These are phyloP conservation scores for Anagyrus pseudococci DNA, from an alignment of 2,888 invertebrate genomes.

Conservation along the genomic window DNA sequence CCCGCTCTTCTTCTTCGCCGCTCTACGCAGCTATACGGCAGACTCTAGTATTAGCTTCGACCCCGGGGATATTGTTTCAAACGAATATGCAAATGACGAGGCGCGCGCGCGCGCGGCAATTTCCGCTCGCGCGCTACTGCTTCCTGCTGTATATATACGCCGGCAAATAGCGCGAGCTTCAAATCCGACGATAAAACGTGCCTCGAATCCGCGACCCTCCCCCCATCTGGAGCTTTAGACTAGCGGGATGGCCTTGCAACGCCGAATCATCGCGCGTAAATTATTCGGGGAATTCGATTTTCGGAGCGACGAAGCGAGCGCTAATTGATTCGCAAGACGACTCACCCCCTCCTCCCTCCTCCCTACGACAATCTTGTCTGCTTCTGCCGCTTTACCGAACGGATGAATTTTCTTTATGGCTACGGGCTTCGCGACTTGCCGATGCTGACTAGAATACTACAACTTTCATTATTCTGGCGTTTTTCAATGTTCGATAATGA, in stretches of 20 bases:
- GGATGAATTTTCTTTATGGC: too few relatives aligned
- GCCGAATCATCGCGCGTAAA: conserved; percentile 26
- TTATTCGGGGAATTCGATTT: conserved; percentile 26
- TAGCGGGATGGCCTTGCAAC: neutral
- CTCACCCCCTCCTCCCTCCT: too few relatives aligned
- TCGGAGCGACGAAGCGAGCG: neutral
- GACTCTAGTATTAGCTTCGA: conserved; percentile 35
- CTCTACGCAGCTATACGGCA: conserved; percentile 22
- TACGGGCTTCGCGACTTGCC: too few relatives aligned
- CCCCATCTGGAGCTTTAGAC: neutral
- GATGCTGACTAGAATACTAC: too few relatives aligned
- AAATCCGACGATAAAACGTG: conserved; percentile 55
- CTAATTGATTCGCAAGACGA: conserved; percentile 37
- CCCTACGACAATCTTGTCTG: too few relatives aligned
- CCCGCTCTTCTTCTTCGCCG: conserved; percentile 40
- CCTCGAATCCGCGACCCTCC: conserved; percentile 45
- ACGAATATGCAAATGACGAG: conserved; percentile 62
- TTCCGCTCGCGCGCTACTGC: neutral
- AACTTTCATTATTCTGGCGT: too few relatives aligned
- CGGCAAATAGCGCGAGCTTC: conserved; percentile 37
- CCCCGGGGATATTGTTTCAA: conserved; percentile 59
- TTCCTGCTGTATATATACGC: neutral
- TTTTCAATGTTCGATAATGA: too few relatives aligned
- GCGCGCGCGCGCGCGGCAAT: conserved; percentile 37
- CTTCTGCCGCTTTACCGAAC: too few relatives aligned